phyloP scores from a whole-genome alignment of 1,140 invertebrate genomes.

The Eufriesea mexicana region DNA sequence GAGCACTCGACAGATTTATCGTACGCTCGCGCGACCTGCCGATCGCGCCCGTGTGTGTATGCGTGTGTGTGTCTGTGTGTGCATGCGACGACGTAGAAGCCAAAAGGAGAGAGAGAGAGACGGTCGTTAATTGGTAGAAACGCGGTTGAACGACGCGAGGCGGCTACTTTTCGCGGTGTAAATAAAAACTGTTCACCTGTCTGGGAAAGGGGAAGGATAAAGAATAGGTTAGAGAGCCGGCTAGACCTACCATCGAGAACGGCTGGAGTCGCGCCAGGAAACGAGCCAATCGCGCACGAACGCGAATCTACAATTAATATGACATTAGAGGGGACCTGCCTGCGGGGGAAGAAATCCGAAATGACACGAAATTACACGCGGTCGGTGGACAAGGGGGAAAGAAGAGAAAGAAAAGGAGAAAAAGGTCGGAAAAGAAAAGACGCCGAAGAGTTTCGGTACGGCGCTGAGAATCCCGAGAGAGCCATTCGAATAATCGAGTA shows the following conservation, averaged over 20 bases:
- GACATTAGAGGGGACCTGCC: constrained; percentile 71
- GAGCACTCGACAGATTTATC: constrained; percentile 1
- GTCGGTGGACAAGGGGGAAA: constrained; percentile 25
- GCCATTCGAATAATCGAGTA: constrained; percentile 51
- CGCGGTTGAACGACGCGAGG: not conserved
- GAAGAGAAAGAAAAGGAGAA: constrained; percentile 18
- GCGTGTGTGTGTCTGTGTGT: not conserved
- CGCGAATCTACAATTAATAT: constrained; percentile 76
- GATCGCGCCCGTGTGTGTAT: not conserved
- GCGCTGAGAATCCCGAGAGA: not conserved
- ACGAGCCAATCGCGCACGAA: constrained; percentile 58
- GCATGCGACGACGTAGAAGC: not conserved
- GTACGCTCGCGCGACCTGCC: not conserved
- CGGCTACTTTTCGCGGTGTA: constrained; percentile 4
- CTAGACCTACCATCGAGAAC: constrained; percentile 44
- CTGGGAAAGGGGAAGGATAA: not conserved
- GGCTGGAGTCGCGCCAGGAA: constrained; percentile 57
- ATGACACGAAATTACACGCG: constrained; percentile 72
- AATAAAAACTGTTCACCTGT: constrained; percentile 21
- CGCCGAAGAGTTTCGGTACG: not conserved
- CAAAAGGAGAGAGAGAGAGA: not conserved
- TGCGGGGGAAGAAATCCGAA: constrained; percentile 66
- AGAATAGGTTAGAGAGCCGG: constrained; percentile 22
- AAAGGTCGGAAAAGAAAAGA: not conserved
- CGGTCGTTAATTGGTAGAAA: not conserved